Percentiles rank a stretch among this genome's conserved stretches.
phyloP scores from a whole-genome alignment of 2,797 vertebrate species.

The Parotocinclus haroldoi region DNA sequence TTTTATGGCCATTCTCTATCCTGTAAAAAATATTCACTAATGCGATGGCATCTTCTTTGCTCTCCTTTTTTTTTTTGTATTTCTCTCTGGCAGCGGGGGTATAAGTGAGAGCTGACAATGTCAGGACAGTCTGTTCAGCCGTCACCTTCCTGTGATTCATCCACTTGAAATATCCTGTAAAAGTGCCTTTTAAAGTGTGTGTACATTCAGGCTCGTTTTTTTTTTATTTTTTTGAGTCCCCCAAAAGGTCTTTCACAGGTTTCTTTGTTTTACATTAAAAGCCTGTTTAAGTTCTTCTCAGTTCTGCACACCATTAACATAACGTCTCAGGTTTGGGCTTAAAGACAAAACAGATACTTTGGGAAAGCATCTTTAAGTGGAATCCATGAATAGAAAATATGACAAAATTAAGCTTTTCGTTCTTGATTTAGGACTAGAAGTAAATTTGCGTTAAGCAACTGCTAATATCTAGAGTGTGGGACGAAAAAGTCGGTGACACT shows the following conservation, averaged over 20 bases:
- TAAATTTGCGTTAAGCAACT: no score
- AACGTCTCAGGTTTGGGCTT: constrained; percentile 33
- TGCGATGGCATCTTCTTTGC: constrained; percentile 50
- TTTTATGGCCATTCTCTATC: constrained; percentile 87
- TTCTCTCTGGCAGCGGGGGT: constrained; percentile 58
- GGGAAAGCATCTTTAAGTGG: no score
- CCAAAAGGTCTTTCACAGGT: constrained; percentile 54
- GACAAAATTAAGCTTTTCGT: no score
- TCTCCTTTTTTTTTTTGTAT: constrained; percentile 38
- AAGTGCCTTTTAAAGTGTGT: constrained; percentile 62
- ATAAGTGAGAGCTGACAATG: constrained; percentile 49
- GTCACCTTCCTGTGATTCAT: constrained; percentile 50
- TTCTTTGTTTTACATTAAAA: constrained; percentile 62
- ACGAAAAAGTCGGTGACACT: no score
- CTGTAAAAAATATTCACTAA: constrained; percentile 80
- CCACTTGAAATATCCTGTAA: constrained; percentile 53
- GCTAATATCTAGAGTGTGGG: no score
- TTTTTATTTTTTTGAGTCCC: constrained; percentile 37
- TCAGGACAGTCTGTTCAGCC: constrained; percentile 34
- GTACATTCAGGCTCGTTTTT: constrained; percentile 36
- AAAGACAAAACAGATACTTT: neutral
- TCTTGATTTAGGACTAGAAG: no score
- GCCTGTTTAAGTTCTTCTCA: constrained; percentile 63
- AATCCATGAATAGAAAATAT: no score
- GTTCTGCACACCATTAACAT: constrained; percentile 23